Percentiles rank a stretch among this genome's conserved stretches.
Conservation (phyloP, 2,888 invertebrate genomes). For the Cheilosia pagana region DNA sequence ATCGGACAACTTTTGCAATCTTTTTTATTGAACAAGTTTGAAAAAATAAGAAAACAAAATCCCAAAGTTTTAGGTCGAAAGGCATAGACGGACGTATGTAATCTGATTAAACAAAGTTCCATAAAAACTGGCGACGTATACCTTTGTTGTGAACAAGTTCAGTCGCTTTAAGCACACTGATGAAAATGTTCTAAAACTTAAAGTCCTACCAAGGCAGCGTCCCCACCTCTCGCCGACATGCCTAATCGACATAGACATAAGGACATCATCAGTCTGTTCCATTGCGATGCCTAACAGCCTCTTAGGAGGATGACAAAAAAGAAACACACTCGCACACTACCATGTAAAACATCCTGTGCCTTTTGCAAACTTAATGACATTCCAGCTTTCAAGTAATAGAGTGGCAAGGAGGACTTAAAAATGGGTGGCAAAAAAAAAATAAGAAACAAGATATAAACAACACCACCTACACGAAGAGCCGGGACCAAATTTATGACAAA, state of each 20-base stretch:
- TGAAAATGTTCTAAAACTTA: constrained; percentile 17
- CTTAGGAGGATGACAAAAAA: background rate
- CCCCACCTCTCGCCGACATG: background rate
- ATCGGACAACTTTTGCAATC: constrained; percentile 29
- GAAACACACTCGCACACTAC: constrained; percentile 8
- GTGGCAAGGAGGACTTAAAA: constrained; percentile 3
- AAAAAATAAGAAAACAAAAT: background rate
- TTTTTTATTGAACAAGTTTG: constrained; percentile 19
- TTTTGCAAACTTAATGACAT: constrained; percentile 59
- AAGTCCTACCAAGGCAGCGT: background rate
- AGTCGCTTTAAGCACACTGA: background rate
- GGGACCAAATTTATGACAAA: constrained; percentile 49
- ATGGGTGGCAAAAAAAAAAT: constrained; percentile 1
- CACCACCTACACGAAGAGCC: constrained; percentile 9
- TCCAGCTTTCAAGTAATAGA: constrained; percentile 36
- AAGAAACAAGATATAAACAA: constrained; percentile 1
- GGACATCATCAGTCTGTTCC: constrained; percentile 27
- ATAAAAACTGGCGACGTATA: background rate
- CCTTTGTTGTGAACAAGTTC: background rate
- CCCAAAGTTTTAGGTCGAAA: constrained; percentile 25
- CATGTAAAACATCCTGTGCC: constrained; percentile 43
- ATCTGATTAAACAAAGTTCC: background rate
- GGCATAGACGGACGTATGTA: background rate
- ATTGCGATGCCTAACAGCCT: constrained; percentile 34
- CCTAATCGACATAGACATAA: constrained; percentile 38